Evolutionary conservation across 1,140 invertebrate genomes (phyloP).

Genomic region (Reticulitermes speratus): DNA sequence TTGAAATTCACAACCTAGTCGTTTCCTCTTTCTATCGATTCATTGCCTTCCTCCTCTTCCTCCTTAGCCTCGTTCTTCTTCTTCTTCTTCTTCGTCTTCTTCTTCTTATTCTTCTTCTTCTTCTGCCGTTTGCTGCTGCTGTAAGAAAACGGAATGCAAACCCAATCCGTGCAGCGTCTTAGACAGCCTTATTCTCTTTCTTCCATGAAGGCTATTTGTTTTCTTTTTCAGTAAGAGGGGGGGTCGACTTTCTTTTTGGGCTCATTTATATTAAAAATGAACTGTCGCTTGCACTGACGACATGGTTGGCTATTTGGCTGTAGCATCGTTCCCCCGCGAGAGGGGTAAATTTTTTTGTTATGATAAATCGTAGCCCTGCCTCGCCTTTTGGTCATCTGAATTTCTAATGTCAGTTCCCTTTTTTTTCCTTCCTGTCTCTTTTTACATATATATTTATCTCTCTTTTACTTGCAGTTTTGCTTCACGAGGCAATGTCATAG

Average conservation of each 20-base stretch:
- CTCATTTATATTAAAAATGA: constrained; percentile 40
- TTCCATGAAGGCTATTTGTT: constrained; percentile 9
- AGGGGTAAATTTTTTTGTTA: constrained; percentile 20
- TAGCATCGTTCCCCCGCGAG: constrained; percentile 1
- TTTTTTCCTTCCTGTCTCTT: neutral
- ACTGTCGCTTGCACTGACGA: constrained; percentile 37
- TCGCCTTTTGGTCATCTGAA: constrained; percentile 32
- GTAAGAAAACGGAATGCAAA: neutral
- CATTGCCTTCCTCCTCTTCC: no score
- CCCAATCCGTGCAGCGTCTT: neutral
- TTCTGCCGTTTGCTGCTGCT: neutral
- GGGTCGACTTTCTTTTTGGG: constrained; percentile 5
- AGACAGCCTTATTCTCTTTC: neutral
- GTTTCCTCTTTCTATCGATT: no score
- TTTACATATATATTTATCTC: neutral
- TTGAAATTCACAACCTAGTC: no score
- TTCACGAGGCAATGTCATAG: neutral
- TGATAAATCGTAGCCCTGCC: constrained; percentile 30
- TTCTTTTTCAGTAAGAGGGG: constrained; percentile 14
- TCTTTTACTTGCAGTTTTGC: neutral
- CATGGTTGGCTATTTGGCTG: constrained; percentile 18
- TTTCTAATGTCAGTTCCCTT: constrained; percentile 32
- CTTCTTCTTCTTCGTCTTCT: no score
- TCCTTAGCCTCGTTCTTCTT: no score
- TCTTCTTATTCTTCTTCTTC: no score